Base-by-base conservation (phyloP, 64 coral and sea anemone genomes). In the Astreopora myriophthalma region DNA sequence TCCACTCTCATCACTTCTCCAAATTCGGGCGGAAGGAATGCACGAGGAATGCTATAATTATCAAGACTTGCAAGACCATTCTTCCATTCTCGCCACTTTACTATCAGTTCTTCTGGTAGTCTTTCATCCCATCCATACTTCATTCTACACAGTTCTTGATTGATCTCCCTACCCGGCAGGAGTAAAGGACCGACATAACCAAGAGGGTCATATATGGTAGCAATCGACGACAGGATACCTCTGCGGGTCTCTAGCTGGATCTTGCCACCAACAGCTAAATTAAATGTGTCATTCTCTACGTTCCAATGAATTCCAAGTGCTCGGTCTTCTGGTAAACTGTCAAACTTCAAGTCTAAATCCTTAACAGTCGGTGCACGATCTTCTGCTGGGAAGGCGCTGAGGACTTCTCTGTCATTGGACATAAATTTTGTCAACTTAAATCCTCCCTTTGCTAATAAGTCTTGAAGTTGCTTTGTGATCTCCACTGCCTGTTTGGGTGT, bases 261-360 rank as follows among this genome's bases (percentile, higher is more conserved):
- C 62, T 65, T 93, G 35, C 9, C 42, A 22, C 64, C 31, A 62
- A 73, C 48, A 34, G 65, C 80, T 73, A 92, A 38, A 1, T 78
- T 85, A 58, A 77, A 77, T 2, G 81, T 86, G 71, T 92, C 90
- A 33, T 36, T 52, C 60, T 92, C 71, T 30, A 92, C 90, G 25
- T 92, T 55, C 71, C 90, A 92, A 66, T 86, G 90, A 28, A 92
- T 92, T 64, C 81, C 80, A 7, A 86, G 55, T 24, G 90, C 90
- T 78, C 81, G 37, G 31, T 92, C 90, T 16, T 75, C 22, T 2
- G 90, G 80, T 66, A 92, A 10, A 49, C 33, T 86, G 25, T 92
- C 40, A 28, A 73, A 39, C 23, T 75, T 86, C 7, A 92, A 19
- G 34, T 92, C 90, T 19, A 92, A 51, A 51, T 85, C 68, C 71